These are phyloP conservation scores for Onychorhynchus coronatus DNA, from an alignment of 2,113 vertebrate species.

Conservation along the genomic window DNA sequence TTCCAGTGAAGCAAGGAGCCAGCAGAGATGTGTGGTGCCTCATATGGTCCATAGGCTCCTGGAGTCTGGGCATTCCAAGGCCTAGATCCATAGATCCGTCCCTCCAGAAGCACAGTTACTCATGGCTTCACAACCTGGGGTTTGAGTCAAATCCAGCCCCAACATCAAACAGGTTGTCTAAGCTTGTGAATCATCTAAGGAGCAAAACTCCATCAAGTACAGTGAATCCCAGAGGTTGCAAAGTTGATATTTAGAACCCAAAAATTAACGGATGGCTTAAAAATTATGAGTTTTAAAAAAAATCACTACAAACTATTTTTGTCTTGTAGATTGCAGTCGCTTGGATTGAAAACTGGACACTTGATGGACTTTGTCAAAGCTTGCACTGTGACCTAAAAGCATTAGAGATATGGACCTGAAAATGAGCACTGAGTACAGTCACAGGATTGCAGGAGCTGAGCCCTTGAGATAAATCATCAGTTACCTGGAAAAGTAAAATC, in stretches of 20 bases:
- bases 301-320: neutral
- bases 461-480: neutral
- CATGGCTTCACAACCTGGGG: accelerated
- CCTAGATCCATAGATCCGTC: neutral
- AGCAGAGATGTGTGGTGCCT: neutral
- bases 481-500: neutral
- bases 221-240: neutral
- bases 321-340: neutral
- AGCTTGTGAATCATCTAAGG: neutral
- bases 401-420: neutral
- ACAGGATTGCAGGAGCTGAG: neutral
- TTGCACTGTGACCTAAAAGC: neutral
- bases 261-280: neutral
- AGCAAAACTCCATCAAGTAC: neutral
- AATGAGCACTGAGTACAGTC: neutral
- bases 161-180: neutral
- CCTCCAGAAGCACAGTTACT: neutral
- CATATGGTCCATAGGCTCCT: neutral
- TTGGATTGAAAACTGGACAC: neutral
- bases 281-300: accelerated
- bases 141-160: neutral
- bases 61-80: neutral
- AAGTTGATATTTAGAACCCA: neutral
- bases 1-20: neutral
- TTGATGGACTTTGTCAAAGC: neutral